Conservation (phyloP, 2,113 vertebrate species). For the Pyrgilauda ruficollis region DNA sequence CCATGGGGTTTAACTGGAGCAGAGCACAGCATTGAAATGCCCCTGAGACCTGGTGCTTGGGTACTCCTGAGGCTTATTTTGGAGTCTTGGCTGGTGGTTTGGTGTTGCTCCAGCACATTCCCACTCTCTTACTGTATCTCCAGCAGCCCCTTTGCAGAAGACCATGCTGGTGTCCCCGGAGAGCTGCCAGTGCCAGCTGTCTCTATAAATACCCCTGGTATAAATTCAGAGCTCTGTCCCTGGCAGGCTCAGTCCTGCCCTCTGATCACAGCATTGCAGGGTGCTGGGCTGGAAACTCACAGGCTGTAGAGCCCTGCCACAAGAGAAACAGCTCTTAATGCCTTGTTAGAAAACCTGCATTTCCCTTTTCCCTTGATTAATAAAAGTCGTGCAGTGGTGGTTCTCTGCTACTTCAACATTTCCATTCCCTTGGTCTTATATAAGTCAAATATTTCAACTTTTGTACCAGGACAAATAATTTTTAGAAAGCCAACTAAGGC, state of each 20-base stretch:
- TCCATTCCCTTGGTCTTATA: neutral
- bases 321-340: neutral
- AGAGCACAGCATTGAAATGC: neutral
- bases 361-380: neutral
- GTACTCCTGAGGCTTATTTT: neutral
- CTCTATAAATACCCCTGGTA: conserved; percentile 33
- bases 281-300: neutral
- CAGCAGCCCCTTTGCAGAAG: neutral
- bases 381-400: neutral
- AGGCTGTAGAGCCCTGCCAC: neutral
- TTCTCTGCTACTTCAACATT: neutral
- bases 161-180: neutral
- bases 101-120: conserved; percentile 4
- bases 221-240: neutral
- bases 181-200: conserved; percentile 10
- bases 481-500: neutral
- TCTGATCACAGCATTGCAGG: neutral
- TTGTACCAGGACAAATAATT: neutral
- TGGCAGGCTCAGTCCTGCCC: conserved; percentile 8
- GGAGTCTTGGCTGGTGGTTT: neutral
- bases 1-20: neutral
- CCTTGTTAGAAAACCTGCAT: neutral
- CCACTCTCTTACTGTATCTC: neutral
- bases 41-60: neutral
- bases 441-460: neutral